phyloP scores from a whole-genome alignment of 2,888 invertebrate species.

The Yponomeuta sedellus region DNA sequence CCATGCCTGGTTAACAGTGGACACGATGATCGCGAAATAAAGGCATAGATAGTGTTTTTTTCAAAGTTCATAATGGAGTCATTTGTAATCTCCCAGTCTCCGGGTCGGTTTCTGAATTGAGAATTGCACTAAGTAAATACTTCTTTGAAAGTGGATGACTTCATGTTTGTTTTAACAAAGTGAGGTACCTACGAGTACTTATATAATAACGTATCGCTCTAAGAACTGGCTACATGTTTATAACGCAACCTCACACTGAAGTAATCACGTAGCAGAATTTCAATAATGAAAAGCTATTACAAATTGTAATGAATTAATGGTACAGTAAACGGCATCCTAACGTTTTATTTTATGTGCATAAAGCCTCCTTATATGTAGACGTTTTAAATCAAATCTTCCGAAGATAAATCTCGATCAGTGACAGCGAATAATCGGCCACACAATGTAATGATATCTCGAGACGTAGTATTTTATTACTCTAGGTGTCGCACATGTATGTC shows the following conservation, averaged over 20 bases:
- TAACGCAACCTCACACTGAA: background rate
- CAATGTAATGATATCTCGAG: no score
- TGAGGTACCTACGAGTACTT: no score
- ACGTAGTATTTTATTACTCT: background rate
- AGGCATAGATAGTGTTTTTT: no score
- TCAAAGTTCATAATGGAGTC: no score
- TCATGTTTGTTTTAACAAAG: no score
- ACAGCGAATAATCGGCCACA: background rate
- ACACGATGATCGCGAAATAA: no score
- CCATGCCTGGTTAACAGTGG: no score
- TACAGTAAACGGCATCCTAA: background rate
- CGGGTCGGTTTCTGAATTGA: no score
- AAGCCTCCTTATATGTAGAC: background rate
- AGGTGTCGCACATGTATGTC: slow-evolving; percentile 3
- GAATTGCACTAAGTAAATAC: no score
- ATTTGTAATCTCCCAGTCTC: no score
- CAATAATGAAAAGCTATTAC: background rate
- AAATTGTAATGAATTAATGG: background rate
- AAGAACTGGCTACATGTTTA: background rate
- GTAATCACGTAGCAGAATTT: background rate
- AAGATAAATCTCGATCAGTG: background rate
- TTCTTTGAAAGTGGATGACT: no score
- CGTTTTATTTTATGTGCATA: background rate
- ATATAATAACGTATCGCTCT: no score
- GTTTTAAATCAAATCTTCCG: background rate